Percentiles rank a stretch among this genome's conserved stretches.
Evolutionary conservation across 2,888 invertebrate genomes (phyloP).

Genomic region (Lasioglossum vierecki): DNA sequence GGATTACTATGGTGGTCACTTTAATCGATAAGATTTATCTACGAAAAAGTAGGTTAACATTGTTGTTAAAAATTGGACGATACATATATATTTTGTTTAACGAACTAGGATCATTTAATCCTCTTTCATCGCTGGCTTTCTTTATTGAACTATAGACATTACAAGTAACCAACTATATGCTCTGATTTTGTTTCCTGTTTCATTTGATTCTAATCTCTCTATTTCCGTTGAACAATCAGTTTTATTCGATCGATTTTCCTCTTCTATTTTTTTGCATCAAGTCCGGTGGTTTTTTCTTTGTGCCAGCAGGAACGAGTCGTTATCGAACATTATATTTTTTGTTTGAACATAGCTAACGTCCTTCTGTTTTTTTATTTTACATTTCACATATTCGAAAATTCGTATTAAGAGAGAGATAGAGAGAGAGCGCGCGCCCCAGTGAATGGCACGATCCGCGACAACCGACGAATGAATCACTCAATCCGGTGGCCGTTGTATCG

Average conservation of each 20-base stretch:
- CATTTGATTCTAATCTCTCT: not conserved
- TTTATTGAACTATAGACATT: too few relatives aligned
- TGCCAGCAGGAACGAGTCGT: not conserved
- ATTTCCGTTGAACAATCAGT: not conserved
- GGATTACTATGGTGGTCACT: too few relatives aligned
- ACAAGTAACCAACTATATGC: too few relatives aligned
- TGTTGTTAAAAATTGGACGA: too few relatives aligned
- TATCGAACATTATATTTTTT: not conserved
- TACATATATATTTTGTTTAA: too few relatives aligned
- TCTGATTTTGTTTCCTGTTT: not conserved
- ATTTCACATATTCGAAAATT: not conserved
- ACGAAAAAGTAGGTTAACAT: too few relatives aligned
- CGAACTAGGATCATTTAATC: too few relatives aligned
- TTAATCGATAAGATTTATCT: too few relatives aligned
- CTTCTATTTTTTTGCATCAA: not conserved
- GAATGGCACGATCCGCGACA: constrained; percentile 8
- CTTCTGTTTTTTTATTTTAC: not conserved
- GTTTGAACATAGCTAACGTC: not conserved
- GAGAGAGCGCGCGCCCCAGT: not conserved
- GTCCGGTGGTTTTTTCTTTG: not conserved
- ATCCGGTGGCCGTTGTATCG: constrained; percentile 28
- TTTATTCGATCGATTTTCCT: not conserved
- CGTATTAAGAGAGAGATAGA: not conserved
- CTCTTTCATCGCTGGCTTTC: too few relatives aligned
- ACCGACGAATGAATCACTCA: constrained; percentile 36